These are phyloP conservation scores for Diarsia rubi DNA, from an alignment of 2,888 invertebrate species.

Conservation along the genomic window DNA sequence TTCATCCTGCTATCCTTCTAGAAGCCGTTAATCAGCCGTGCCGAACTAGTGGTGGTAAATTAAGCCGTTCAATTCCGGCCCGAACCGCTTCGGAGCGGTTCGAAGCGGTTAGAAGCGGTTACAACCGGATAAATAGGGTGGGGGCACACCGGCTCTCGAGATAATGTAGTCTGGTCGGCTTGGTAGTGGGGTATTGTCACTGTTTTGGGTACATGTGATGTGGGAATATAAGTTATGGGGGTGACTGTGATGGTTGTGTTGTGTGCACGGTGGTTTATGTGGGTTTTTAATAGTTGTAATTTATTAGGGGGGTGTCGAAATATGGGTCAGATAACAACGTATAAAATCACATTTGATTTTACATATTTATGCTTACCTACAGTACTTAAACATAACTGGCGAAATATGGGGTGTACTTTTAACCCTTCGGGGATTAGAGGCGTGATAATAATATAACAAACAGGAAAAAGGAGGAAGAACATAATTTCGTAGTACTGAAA, in stretches of 20 bases:
- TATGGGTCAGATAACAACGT: too few relatives aligned
- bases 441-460: neutral
- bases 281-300: neutral
- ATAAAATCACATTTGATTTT: neutral
- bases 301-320: neutral
- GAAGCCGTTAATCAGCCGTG: slow-evolving; percentile 66
- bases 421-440: neutral
- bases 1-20: slow-evolving; percentile 59
- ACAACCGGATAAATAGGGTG: slow-evolving; percentile 62
- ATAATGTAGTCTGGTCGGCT: slow-evolving; percentile 45
- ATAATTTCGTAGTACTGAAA: neutral
- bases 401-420: neutral
- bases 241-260: slow-evolving; percentile 3
- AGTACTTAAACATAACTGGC: neutral
- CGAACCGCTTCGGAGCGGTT: slow-evolving; percentile 59
- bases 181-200: slow-evolving; percentile 21
- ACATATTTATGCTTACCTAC: too few relatives aligned
- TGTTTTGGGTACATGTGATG: slow-evolving; percentile 6
- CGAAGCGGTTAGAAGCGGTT: slow-evolving; percentile 67
- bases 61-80: slow-evolving; percentile 68
- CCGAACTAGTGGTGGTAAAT: slow-evolving; percentile 63
- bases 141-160: slow-evolving; percentile 55
- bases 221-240: slow-evolving; percentile 18
- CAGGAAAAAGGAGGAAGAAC: neutral
- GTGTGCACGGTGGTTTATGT: slow-evolving; percentile 2